Base-by-base conservation (phyloP, 2,888 invertebrate species). In the Acholoe squamosa region DNA sequence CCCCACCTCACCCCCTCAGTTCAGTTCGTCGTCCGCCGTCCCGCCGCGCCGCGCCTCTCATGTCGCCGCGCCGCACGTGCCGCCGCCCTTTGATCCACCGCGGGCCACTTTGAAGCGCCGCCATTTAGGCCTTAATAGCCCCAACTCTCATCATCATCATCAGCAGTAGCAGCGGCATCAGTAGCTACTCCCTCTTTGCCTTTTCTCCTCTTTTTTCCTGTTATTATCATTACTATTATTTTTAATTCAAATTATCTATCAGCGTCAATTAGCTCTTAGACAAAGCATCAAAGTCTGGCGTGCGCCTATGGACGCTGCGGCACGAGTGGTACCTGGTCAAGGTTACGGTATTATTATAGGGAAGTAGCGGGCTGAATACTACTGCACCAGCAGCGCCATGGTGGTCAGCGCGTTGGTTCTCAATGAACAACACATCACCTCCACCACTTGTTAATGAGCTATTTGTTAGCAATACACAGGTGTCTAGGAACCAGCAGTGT, bases 191-290 rank as follows among this genome's bases (percentile, higher is more conserved):
- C 25, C 16, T 1, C 31, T 25, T 43, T 43, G 34, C 5, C 19
- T 10, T 33, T 80, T 43, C 16, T 1, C 34, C 33, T 43, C 22
- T 22, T 80, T 43, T 0, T 43, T 19, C 80, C 80, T 80, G 22
- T 43, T 80, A 80, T 43, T 80, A 80, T 43, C 33, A 80, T 43
- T 33, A 80, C 33, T 80, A 80, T 80, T 80, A 80, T 89, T 89
- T 89, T 76, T 89, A 89, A 89, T 89, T 89, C 89, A 89, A 89
- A 89, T 89, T 89, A 89, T 89, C 89, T 52, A 25, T 77, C 76
- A 34, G 43, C 0, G 77, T 22, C 89, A 89, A 89, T 89, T 89
- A 89, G 89, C 52, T 33, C 80, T 19, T 43, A 43, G 43, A 80
- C 80, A 80, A 80, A 80, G 61, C 61, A 61, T 61, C 61, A 61